Evolutionary conservation across 1,140 invertebrate species (phyloP), one percentile per base, ranked within the genome.

Genomic region (Littorina saxatilis): DNA sequence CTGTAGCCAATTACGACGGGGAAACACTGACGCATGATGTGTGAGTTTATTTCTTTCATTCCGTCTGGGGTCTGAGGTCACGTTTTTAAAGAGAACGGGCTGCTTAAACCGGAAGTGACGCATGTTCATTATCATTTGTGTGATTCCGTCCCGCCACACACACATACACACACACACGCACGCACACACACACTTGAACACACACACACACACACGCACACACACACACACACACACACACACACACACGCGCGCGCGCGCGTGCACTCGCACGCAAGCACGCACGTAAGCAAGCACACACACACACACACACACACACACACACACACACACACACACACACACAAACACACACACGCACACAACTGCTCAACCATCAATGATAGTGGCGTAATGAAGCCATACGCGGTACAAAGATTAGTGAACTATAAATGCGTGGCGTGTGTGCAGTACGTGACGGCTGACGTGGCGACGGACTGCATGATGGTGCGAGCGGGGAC

Each of bases 381-480:
- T n/a, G n/a, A n/a, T n/a, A n/a, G n/a, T n/a, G n/a, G n/a, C n/a
- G n/a, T 29, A n/a, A 17, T 7, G 17, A 29, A 7, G 5, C 58
- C 11, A 63, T 27, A n/a, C 27, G 27, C 27, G 5, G 9, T n/a
- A n/a, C n/a, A 7, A 27, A 9, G 11, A 63, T 63, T 29, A 13
- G 11, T 63, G 7, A n/a, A 29, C n/a, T 15, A 63, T 63, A 29
- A n/a, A n/a, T 37, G 29, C 29, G 35, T 68, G 29, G 29, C 32
- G 63, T 37, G 29, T 37, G 29, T 17, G 39, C 80, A 84, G 83
- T 61, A 76, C 29, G 68, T 84, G 35, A 58, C 80, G 37, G 50
- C 77, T 2, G 83, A 84, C 66, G 50, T 84, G 27, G 80, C 80
- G 43, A 80, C 83, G 20, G 72, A 70, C 32, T 72, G 82, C 29